Evolutionary conservation across 2,888 invertebrate genomes (phyloP).

Genomic region (Cheilosia grossa): DNA sequence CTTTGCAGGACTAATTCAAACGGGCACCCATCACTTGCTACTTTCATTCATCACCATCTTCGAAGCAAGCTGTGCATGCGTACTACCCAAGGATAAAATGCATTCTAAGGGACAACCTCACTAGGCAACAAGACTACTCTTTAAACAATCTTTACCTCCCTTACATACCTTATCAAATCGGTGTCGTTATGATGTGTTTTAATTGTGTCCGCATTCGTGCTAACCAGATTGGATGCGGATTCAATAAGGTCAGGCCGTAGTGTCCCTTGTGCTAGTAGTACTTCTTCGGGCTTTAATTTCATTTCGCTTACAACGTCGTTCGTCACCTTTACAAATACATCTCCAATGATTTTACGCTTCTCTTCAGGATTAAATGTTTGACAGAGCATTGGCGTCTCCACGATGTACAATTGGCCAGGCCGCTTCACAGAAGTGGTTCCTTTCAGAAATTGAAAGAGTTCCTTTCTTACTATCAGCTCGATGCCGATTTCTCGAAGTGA

Average conservation of each 20-base stretch:
- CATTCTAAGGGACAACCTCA: no score
- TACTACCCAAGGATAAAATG: no score
- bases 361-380: conserved; percentile 96
- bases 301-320: conserved; percentile 94
- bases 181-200: conserved; percentile 99
- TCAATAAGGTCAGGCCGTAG: conserved; percentile 99
- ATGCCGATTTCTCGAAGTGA: conserved; percentile 93
- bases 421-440: conserved; percentile 93
- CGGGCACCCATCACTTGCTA: no score
- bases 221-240: conserved; percentile 94
- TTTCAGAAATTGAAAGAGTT: conserved; percentile 89
- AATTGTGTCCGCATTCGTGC: conserved; percentile 95
- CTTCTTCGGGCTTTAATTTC: conserved; percentile 95
- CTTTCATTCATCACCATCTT: no score
- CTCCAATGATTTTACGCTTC: conserved; percentile 99
- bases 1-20: no score
- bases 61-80: no score
- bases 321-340: conserved; percentile 97
- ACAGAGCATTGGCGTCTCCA: conserved; percentile 92
- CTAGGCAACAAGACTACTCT: no score
- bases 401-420: conserved; percentile 84
- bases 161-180: conserved; percentile 90
- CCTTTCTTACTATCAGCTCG: conserved; percentile 90
- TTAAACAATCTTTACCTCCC: no score
- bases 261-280: conserved; percentile 97